A percentile compares a stretch with the other conserved stretches of the same genome.
phyloP scores from a whole-genome alignment of 2,797 vertebrate species.

The Mormyrus proboscirostris region DNA sequence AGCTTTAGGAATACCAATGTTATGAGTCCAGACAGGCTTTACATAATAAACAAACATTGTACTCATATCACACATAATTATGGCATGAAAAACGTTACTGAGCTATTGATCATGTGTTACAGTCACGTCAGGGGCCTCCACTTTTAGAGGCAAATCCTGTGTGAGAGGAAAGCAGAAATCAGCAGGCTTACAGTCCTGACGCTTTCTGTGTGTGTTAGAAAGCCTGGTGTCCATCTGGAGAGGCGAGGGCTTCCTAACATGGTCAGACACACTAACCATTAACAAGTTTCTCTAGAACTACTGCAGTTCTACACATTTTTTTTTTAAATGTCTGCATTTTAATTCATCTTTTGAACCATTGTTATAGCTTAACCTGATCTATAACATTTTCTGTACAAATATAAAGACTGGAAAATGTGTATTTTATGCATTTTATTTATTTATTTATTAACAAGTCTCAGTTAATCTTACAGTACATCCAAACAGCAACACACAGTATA shows the following conservation, averaged over 20 bases:
- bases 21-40: background rate
- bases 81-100: slow-evolving; percentile 83
- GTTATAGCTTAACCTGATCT: background rate
- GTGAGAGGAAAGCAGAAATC: slow-evolving; percentile 69
- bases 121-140: slow-evolving; percentile 65
- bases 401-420: background rate
- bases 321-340: background rate
- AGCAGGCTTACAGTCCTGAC: slow-evolving; percentile 70
- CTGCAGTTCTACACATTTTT: background rate
- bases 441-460: background rate
- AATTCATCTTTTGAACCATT: background rate
- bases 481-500: background rate
- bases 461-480: background rate
- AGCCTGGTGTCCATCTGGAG: slow-evolving; percentile 49
- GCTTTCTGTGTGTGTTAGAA: slow-evolving; percentile 69
- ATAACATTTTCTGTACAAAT: background rate
- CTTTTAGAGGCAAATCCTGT: slow-evolving; percentile 65
- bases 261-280: slow-evolving; percentile 17
- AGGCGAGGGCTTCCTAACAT: background rate
- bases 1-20: background rate
- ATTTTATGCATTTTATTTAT: background rate
- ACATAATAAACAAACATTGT: slow-evolving; percentile 64
- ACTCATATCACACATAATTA: slow-evolving; percentile 78
- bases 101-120: slow-evolving; percentile 81
- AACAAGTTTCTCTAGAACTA: background rate